Conservation (phyloP, 2,888 invertebrate species). For the Drosophila nr. perissopoda region DNA sequence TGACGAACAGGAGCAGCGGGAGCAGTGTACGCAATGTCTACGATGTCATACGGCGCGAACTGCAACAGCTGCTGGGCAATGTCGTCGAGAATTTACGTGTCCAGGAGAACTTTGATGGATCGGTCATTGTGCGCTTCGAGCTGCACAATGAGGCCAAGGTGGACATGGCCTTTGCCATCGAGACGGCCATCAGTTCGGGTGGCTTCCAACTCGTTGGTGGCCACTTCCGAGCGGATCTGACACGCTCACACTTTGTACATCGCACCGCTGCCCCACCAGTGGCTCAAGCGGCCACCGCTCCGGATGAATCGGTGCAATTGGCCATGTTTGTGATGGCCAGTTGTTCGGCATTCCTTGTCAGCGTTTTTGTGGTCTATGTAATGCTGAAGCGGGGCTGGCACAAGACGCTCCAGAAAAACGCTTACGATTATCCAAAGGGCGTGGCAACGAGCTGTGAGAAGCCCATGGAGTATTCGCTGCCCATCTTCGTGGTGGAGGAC, state of each 20-base stretch:
- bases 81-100: conserved; percentile 86
- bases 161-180: conserved; percentile 91
- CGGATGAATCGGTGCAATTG: conserved; percentile 88
- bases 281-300: conserved; percentile 77
- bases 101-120: conserved; percentile 86
- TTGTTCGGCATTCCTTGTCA: conserved; percentile 92
- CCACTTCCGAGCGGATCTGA: conserved; percentile 87
- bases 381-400: conserved; percentile 89
- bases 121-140: conserved; percentile 87
- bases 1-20: conserved; percentile 87
- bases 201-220: conserved; percentile 79
- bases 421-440: conserved; percentile 56
- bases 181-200: conserved; percentile 88
- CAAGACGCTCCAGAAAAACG: conserved; percentile 54
- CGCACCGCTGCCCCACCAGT: conserved; percentile 74
- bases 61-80: conserved; percentile 84
- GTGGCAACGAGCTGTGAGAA: conserved; percentile 65
- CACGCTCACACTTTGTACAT: conserved; percentile 88
- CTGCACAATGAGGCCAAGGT: conserved; percentile 90
- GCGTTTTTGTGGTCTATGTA: conserved; percentile 90
- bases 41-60: conserved; percentile 85
- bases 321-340: conserved; percentile 91
- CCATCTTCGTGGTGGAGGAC: conserved; percentile 84
- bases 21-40: conserved; percentile 85
- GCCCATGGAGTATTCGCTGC: conserved; percentile 82